Percentiles rank a stretch among this genome's conserved stretches.
Evolutionary conservation across 2,113 vertebrate genomes (phyloP).

Genomic region (Oryzias woworae): DNA sequence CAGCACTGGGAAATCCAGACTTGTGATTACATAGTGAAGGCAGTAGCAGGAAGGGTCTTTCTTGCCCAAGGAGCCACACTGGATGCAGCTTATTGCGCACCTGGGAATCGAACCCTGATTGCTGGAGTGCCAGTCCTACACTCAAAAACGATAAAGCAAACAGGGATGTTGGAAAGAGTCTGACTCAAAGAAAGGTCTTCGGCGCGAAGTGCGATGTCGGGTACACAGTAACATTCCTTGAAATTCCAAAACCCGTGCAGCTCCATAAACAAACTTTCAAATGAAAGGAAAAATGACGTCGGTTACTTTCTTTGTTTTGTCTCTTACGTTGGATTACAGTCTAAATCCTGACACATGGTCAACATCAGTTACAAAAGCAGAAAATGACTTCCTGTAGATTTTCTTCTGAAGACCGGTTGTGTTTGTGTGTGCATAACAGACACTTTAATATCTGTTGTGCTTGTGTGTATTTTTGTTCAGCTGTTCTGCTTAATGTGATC

Average conservation of each 20-base stretch:
- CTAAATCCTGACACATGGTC: constrained; percentile 73
- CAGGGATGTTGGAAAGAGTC: too few relatives aligned
- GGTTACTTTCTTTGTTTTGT: constrained; percentile 66
- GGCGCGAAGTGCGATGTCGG: not conserved
- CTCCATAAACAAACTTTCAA: constrained; percentile 60
- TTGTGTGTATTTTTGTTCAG: constrained; percentile 29
- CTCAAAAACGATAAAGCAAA: too few relatives aligned
- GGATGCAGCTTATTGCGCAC: too few relatives aligned
- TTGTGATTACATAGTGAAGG: too few relatives aligned
- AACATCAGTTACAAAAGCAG: constrained; percentile 71
- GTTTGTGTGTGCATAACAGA: not conserved
- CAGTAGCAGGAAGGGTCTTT: too few relatives aligned
- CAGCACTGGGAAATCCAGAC: too few relatives aligned
- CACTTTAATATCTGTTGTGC: constrained; percentile 13
- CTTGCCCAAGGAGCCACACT: too few relatives aligned
- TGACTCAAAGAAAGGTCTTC: too few relatives aligned
- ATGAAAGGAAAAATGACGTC: constrained; percentile 38
- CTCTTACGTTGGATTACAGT: constrained; percentile 66
- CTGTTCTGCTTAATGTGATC: constrained; percentile 32
- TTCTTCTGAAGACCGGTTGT: constrained; percentile 47
- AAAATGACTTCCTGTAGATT: constrained; percentile 58
- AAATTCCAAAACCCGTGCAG: constrained; percentile 36
- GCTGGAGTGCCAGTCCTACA: too few relatives aligned
- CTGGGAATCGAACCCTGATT: too few relatives aligned
- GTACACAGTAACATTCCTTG: not conserved